Evolutionary conservation across 2,888 invertebrate genomes (phyloP).

Genomic region (Chydorus sphaericus): DNA sequence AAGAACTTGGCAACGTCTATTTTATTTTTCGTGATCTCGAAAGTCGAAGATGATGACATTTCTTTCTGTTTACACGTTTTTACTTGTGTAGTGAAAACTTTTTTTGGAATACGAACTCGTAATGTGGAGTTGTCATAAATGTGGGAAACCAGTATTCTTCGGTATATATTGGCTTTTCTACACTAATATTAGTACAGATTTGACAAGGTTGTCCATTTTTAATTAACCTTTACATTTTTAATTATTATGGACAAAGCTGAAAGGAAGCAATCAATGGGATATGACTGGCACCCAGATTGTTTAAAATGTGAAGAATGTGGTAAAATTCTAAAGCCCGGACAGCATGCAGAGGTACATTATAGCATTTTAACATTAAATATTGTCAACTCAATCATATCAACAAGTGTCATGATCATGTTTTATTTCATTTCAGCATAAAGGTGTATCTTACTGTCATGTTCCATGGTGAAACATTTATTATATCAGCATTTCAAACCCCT

Average conservation of each 20-base stretch:
- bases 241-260: slow-evolving; percentile 57
- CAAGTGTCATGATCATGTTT: slow-evolving; percentile 1
- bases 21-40: too few relatives aligned
- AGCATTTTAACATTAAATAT: neutral
- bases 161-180: slow-evolving; percentile 44
- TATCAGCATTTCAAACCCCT: too few relatives aligned
- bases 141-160: slow-evolving; percentile 64
- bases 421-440: slow-evolving; percentile 46
- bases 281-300: slow-evolving; percentile 76
- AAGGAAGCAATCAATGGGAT: slow-evolving; percentile 68
- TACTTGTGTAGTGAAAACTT: too few relatives aligned
- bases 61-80: neutral
- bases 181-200: too few relatives aligned
- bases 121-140: slow-evolving; percentile 73
- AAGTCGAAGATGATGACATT: neutral
- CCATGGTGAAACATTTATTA: slow-evolving; percentile 37
- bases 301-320: slow-evolving; percentile 67
- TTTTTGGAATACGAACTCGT: slow-evolving; percentile 11
- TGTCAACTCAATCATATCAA: neutral
- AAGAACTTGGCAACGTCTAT: neutral
- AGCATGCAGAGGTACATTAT: slow-evolving; percentile 56
- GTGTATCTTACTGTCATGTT: slow-evolving; percentile 68
- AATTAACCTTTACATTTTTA: slow-evolving; percentile 3
- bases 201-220: slow-evolving; percentile 15
- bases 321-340: slow-evolving; percentile 63